These are phyloP conservation scores for Octopus sinensis DNA, from an alignment of 1,140 invertebrate species.

Conservation along the genomic window DNA sequence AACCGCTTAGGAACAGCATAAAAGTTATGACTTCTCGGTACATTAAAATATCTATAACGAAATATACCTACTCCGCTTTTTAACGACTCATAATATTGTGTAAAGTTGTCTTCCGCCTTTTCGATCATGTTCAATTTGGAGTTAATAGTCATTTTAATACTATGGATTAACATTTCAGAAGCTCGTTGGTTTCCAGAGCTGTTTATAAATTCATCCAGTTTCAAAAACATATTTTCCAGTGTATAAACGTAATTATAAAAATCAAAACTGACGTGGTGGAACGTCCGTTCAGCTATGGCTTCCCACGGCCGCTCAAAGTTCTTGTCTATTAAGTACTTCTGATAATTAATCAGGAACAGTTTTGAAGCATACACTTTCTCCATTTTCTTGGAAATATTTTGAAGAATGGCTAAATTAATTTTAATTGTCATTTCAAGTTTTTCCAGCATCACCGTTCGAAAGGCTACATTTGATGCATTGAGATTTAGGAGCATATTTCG, in stretches of 20 bases:
- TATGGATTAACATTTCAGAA: too few relatives aligned
- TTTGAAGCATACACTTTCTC: not conserved
- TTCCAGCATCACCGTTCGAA: not conserved
- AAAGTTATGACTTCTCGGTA: not conserved
- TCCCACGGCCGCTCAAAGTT: not conserved
- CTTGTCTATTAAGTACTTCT: not conserved
- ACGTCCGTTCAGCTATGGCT: not conserved
- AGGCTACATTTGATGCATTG: not conserved
- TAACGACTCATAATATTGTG: not conserved
- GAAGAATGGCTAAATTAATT: not conserved
- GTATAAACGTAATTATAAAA: not conserved
- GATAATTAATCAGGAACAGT: not conserved
- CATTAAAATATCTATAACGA: not conserved
- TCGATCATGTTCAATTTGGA: not conserved
- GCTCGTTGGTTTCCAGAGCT: too few relatives aligned
- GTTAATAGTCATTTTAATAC: not conserved
- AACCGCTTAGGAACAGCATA: not conserved
- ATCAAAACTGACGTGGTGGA: not conserved
- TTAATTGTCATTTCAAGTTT: not conserved
- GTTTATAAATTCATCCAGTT: not conserved
- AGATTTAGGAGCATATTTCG: not conserved
- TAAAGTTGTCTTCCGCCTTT: not conserved
- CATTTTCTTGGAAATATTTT: not conserved
- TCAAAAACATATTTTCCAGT: too few relatives aligned
- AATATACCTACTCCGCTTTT: not conserved